Base-by-base conservation (phyloP, 2,113 vertebrate species). In the Columbina picui region DNA sequence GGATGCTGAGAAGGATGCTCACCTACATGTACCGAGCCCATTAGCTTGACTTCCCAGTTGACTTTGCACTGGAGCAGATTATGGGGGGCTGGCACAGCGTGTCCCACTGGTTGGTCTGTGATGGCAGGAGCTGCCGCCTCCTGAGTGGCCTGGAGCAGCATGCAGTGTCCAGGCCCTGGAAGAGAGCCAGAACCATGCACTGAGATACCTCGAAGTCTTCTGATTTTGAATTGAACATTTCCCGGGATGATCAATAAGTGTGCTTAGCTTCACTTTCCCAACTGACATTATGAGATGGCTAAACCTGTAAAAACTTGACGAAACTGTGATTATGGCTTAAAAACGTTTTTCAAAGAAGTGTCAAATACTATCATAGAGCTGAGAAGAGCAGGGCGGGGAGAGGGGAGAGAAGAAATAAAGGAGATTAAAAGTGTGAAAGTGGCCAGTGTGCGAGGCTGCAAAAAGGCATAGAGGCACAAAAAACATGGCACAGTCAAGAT, bases 1-100 rank as follows among this genome's bases (percentile, higher is more conserved):
- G 23, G 38, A 75, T 68, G 34, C 41, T 41, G 30, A 0, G 0
- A 2, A 8, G 16, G 47, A 78, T 27, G 57, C 17, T 34, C n/a
- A 74, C 14, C 21, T 18, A 65, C 20, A 41, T 29, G 22, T 14
- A 34, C 25, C 25, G 73, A 92, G 55, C 19, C 59, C 68, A 34
- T 14, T 64, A 77, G 50, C 25, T 15, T 41, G 50, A 8, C 19
- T 67, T 63, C 47, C 41, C 2, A 1, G 27, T 4, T 76, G 23
- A 43, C 14, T 59, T 82, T 43, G 50, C 27, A 22, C 15, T 7
- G 12, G 26, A 80, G 53, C 18, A 49, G n/a, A 36, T 23, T 74
- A 27, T 0, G 2, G 34, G 55, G 26, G 22, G 27, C 57, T 77
- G 45, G 59, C 67, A 80, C 12, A 73, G 55, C 14, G 27, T 59